These are phyloP conservation scores for Meriones unguiculatus DNA, from an alignment of 2,113 vertebrate species.

Conservation along the genomic window DNA sequence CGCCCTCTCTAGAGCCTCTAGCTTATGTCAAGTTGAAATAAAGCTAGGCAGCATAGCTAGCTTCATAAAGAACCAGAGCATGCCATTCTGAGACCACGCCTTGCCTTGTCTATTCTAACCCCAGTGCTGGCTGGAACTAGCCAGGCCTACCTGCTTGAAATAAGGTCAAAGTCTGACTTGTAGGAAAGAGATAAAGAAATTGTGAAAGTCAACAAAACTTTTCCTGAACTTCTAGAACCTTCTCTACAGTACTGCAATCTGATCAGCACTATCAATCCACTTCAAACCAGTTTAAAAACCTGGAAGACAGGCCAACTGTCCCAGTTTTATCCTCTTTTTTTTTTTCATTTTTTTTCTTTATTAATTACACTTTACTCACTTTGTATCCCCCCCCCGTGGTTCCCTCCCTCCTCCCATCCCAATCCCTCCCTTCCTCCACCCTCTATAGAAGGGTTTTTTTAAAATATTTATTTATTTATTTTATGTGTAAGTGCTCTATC, in stretches of 20 bases:
- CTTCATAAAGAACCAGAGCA: neutral
- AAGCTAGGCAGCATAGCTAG: neutral
- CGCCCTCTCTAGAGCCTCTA: neutral
- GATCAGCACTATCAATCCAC: neutral
- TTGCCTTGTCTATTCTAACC: neutral
- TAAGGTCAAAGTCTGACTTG: neutral
- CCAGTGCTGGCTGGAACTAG: rapidly evolving
- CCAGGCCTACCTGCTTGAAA: too few species aligned
- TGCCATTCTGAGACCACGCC: neutral
- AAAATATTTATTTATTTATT: too few species aligned
- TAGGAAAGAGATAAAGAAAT: neutral
- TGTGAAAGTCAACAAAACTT: neutral
- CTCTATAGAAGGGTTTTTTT: too few species aligned
- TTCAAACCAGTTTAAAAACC: neutral
- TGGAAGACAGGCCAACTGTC: neutral
- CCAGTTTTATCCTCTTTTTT: neutral
- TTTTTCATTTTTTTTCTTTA: too few species aligned
- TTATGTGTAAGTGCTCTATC: too few species aligned
- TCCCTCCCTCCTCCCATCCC: too few species aligned
- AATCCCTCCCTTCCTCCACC: too few species aligned
- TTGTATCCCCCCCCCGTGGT: too few species aligned
- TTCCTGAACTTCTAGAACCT: neutral
- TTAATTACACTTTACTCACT: too few species aligned
- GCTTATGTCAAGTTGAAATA: neutral
- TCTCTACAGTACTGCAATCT: neutral